Evolutionary conservation across 2,888 invertebrate species (phyloP), one percentile per base, ranked within the genome.

Genomic region (Zonitis immaculata): DNA sequence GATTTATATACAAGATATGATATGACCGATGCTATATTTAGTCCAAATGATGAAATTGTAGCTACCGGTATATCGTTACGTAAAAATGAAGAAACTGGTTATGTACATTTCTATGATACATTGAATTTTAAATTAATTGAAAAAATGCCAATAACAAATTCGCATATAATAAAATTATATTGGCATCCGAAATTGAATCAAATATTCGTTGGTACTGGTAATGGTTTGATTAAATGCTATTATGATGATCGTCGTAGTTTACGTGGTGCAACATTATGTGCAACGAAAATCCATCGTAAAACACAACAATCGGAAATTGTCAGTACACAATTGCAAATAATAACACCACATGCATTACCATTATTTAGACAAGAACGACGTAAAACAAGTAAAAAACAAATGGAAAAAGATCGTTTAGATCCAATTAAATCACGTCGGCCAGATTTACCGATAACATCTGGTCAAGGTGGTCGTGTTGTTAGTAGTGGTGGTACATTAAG

Each of bases 141-240:
- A 35, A 82, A 87, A 57, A 84, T 96, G 50, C 82, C 85, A 7
- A 89, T 95, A 0, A 82, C 87, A 0, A 83, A 88, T 66, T 87
- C 91, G 0, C 91, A 91, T 60, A 86, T 94, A 0, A 91, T 98
- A 1, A 90, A 95, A 70, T 84, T 88, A 0, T 74, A 91, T 0
- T 99, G 99, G 99, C 98, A 99, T 77, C 91, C 98, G 0, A 93
- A 95, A 72, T 76, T 99, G n/a, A 98, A 99, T 72, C 99, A 99
- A 73, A 86, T 99, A 39, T 91, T 97, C 58, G 86, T 93, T 0
- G 92, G 95, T 0, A 91, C 92, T 63, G 94, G 94, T 0, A 91
- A 95, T 71, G 98, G 98, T 0, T 79, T 83, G 0, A 87, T 95
- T 0, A 92, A 93, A 66, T 88, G 95, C 49, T 94, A 88, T 71